phyloP scores from a whole-genome alignment of 2,888 invertebrate genomes.

The Acrobasis repandana region DNA sequence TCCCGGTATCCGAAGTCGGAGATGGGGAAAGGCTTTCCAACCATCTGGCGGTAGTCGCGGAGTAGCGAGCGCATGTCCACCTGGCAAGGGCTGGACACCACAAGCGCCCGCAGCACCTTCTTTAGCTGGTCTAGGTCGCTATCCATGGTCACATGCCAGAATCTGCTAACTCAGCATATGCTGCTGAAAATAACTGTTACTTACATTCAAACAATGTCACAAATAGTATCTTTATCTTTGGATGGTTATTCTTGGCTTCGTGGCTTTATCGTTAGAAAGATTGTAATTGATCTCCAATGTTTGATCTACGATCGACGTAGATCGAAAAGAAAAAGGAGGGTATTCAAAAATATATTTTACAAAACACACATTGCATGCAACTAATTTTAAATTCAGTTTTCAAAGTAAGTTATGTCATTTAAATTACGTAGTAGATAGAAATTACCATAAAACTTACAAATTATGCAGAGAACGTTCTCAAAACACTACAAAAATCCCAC shows the following conservation, averaged over 20 bases:
- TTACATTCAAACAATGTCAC: too few relatives aligned
- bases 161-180: conserved; percentile 1
- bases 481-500: too few relatives aligned
- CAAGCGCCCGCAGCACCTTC: conserved; percentile 59
- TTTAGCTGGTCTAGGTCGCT: conserved; percentile 59
- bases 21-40: conserved; percentile 56
- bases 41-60: conserved; percentile 63
- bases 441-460: too few relatives aligned
- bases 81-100: conserved; percentile 66
- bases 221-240: background rate
- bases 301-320: too few relatives aligned
- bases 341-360: background rate
- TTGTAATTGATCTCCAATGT: too few relatives aligned
- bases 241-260: background rate
- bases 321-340: background rate
- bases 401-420: too few relatives aligned
- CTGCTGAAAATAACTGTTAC: background rate
- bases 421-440: too few relatives aligned
- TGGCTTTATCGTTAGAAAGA: too few relatives aligned
- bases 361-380: background rate
- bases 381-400: too few relatives aligned
- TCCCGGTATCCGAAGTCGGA: conserved; percentile 59
- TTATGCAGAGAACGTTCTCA: too few relatives aligned
- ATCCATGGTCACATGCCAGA: conserved; percentile 47
- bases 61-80: conserved; percentile 57